Evolutionary conservation across 1,140 invertebrate genomes (phyloP), one percentile per base, ranked within the genome.

Genomic region (Dendroctonus ponderosae): DNA sequence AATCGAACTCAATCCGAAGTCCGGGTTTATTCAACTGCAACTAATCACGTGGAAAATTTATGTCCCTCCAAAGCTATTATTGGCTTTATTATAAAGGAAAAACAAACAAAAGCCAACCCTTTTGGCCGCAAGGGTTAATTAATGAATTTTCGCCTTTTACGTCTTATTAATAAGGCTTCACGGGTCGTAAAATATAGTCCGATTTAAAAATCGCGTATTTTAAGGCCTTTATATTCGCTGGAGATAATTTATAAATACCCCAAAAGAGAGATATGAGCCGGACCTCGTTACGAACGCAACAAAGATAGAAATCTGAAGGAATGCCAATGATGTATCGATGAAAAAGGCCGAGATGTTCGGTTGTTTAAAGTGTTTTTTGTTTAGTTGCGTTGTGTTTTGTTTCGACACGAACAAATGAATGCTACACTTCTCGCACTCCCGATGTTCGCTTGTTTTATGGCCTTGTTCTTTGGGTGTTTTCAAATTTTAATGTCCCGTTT

Each of bases 301-400:
- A 58, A 57, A 72, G 71, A 73, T 51, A 61, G 61, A 67, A 15
- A 69, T 46, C 40, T 51, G 51, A 40, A 66, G 59, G 72, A 74
- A 75, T 75, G 70, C 73, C 73, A 72, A 75, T 77, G 75, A 76
- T 77, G 75, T 74, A 77, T 76, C 73, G 61, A 76, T 72, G 74
- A 72, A 72, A 73, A 75, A 75, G 75, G 73, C 66, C 75, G 70
- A n/a, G n/a, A 76, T 76, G 75, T 76, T 76, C 70, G 63, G 71
- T 74, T 74, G 73, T 75, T 76, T 76, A 71, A 70, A 53, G 67
- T 70, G 69, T 77, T 74, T 75, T 76, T 75, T 74, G 65, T 75
- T 74, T 76, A 63, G 72, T 75, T 70, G 62, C 73, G 70, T 75
- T 75, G 72, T 76, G 71, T 73, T 76, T 69, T 72, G 72, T 76